Evolutionary conservation across 1,140 invertebrate genomes (phyloP), one percentile per base, ranked within the genome.

Genomic region (Tetramorium alpestre): DNA sequence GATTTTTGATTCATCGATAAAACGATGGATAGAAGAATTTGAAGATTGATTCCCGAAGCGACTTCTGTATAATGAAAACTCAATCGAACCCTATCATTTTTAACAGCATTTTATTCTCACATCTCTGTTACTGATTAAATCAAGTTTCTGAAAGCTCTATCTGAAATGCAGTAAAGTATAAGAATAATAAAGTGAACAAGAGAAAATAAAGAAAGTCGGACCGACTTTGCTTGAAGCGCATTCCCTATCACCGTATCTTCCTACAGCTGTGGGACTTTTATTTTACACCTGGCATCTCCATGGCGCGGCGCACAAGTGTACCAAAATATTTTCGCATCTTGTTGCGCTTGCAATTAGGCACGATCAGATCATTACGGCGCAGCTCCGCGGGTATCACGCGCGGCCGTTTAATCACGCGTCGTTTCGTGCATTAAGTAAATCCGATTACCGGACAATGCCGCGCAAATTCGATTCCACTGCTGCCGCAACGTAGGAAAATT

Each of bases 401-500:
- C 88, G 88, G 58, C 33, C 78, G 77, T 87, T 89, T 89, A 89
- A 89, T 87, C 88, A 69, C 89, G 88, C 89, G 85, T 87, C 89
- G 82, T 90, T 90, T 89, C 85, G 73, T 80, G 85, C 89, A 87
- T 90, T 87, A 89, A 89, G 67, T 89, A 89, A 90, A 90, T 80
- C 76, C 85, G 80, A 90, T 89, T 87, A 89, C 65, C 51, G 72
- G 28, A 65, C 78, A 87, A 87, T 78, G 58, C 76, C 64, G 76
- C 28, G 70, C 73, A 80, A 87, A 87, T 89, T 90, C 84, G 87
- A 85, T 90, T 89, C 75, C 60, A 41, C 22, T 56, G 73, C 78
- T 60, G 54, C 85, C 78, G 33, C 72, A 80, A 78, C 58, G 58
- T 73, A 69, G 58, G 49, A 75, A 75, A 73, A 82, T 78, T 64